Conservation (phyloP, 2,888 invertebrate species). For the Osmoderma eremita region DNA sequence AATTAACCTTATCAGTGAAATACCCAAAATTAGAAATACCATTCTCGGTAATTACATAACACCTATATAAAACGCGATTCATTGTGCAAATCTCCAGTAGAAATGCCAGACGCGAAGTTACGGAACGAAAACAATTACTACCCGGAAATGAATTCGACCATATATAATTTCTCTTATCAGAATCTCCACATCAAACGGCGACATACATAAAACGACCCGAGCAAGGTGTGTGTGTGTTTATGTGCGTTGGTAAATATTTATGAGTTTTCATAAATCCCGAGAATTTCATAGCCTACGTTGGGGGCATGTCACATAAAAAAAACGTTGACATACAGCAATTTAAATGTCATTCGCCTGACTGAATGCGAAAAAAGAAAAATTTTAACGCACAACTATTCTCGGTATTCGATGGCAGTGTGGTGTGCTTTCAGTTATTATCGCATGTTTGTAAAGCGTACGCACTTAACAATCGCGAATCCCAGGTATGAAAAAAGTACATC, state of each 20-base stretch:
- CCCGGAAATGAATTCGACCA: constrained; percentile 31
- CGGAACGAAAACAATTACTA: constrained; percentile 33
- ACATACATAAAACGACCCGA: constrained; percentile 20
- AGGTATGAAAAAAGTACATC: no score
- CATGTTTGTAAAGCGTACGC: no score
- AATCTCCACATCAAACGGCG: constrained; percentile 17
- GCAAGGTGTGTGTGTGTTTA: no score
- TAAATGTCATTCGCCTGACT: constrained; percentile 45
- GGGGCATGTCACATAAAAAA: constrained; percentile 41
- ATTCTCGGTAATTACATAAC: not conserved
- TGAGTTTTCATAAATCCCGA: constrained; percentile 39
- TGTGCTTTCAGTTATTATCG: not conserved
- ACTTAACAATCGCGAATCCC: no score
- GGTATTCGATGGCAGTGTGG: constrained; percentile 6
- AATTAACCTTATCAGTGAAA: no score
- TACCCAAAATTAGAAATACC: no score
- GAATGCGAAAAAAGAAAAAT: constrained; percentile 40
- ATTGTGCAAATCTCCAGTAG: not conserved
- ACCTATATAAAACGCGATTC: constrained; percentile 9
- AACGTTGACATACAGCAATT: constrained; percentile 43
- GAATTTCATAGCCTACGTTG: constrained; percentile 36
- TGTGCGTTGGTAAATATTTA: constrained; percentile 35
- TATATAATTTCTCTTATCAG: constrained; percentile 31
- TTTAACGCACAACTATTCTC: constrained; percentile 27
- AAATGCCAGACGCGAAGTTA: constrained; percentile 11